These are phyloP conservation scores for Theocolax elegans DNA, from an alignment of 1,140 invertebrate genomes.

Conservation along the genomic window DNA sequence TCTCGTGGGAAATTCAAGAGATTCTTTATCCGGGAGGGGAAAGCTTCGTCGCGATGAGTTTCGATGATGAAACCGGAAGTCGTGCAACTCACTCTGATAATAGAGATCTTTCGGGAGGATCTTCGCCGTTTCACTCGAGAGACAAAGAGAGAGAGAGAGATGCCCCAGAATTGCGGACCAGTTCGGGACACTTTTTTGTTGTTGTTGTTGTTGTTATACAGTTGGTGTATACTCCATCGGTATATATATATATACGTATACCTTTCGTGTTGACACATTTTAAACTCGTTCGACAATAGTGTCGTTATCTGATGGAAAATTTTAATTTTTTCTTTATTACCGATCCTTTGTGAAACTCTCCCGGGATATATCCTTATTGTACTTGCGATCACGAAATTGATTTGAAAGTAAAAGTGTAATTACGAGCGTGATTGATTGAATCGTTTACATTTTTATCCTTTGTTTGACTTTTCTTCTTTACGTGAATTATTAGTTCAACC, in stretches of 20 bases:
- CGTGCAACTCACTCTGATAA: constrained; percentile 21
- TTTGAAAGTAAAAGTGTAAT: no score
- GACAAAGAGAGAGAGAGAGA: no score
- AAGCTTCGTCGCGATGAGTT: background rate
- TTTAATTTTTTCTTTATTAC: background rate
- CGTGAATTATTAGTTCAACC: no score
- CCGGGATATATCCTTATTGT: no score
- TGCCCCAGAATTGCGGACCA: background rate
- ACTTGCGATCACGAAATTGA: no score
- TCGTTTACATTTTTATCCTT: no score
- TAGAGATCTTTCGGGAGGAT: constrained; percentile 28
- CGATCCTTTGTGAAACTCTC: no score
- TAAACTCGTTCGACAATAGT: background rate
- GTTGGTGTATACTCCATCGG: background rate
- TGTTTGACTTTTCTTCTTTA: no score
- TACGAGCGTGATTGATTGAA: no score
- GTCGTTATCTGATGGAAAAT: constrained; percentile 13
- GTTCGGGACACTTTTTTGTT: no score
- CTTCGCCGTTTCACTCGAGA: no score
- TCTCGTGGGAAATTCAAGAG: constrained; percentile 36
- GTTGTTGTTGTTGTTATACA: no score
- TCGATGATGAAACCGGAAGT: constrained; percentile 39
- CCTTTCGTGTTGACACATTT: constrained; percentile 6
- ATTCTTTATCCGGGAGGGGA: constrained; percentile 32
- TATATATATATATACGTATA: background rate